phyloP scores from a whole-genome alignment of 2,797 vertebrate species.

The Myotis findleyi region DNA sequence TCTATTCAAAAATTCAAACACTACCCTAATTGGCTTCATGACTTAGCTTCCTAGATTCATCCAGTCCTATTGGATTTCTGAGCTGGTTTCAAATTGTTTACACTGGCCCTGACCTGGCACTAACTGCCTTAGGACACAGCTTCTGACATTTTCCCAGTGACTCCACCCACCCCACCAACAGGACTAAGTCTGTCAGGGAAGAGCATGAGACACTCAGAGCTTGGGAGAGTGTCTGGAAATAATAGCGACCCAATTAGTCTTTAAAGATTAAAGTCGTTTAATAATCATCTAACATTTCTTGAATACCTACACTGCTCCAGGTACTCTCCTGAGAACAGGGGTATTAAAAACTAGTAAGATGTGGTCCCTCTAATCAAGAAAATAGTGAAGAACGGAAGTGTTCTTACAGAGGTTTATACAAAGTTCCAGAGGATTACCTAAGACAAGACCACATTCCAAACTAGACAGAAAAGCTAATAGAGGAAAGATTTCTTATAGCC shows the following conservation, averaged over 20 bases:
- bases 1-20: constrained; percentile 40
- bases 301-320: not conserved
- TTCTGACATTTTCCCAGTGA: constrained; percentile 63
- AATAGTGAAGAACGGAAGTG: not conserved
- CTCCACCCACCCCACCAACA: constrained; percentile 57
- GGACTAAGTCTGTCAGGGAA: constrained; percentile 61
- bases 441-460: not conserved
- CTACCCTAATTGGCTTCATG: constrained; percentile 24
- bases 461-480: not conserved
- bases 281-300: not conserved
- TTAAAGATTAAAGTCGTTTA: constrained; percentile 12
- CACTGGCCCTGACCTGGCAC: constrained; percentile 62
- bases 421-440: not conserved
- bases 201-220: not conserved
- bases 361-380: not conserved
- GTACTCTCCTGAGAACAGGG: not conserved
- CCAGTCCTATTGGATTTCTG: constrained; percentile 55
- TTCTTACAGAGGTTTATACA: not conserved
- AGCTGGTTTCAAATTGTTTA: constrained; percentile 73
- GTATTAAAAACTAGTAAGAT: not conserved
- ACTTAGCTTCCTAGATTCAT: constrained; percentile 63
- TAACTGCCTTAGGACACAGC: constrained; percentile 60
- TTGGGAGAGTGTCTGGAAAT: constrained; percentile 35
- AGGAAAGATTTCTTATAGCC: not conserved
- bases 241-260: not conserved